phyloP scores from a whole-genome alignment of 2,797 vertebrate genomes.

The Neoniphon sammara region DNA sequence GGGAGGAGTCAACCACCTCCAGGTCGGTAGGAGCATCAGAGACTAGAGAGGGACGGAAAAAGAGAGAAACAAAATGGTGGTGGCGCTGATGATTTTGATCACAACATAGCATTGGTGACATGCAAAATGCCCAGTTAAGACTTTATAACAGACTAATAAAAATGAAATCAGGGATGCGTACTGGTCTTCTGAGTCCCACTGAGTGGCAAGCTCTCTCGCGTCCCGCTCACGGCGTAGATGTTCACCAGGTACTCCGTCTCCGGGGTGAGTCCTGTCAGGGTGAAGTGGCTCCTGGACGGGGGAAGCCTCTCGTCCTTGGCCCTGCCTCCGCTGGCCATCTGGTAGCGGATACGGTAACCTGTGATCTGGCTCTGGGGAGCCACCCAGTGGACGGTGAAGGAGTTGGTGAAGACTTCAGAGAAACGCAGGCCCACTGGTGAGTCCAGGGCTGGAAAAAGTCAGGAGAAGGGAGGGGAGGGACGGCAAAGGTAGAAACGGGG shows the following conservation, averaged over 20 bases:
- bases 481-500: too few relatives aligned
- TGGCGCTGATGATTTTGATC: too few relatives aligned
- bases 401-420: constrained; percentile 91
- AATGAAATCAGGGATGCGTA: constrained; percentile 66
- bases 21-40: constrained; percentile 95
- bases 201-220: constrained; percentile 88
- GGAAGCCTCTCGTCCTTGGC: constrained; percentile 93
- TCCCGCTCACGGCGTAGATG: constrained; percentile 86
- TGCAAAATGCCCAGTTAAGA: too few relatives aligned
- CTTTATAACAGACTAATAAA: neutral
- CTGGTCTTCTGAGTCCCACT: constrained; percentile 91
- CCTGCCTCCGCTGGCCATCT: constrained; percentile 83
- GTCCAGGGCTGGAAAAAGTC: constrained; percentile 86
- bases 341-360: constrained; percentile 89
- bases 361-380: constrained; percentile 88
- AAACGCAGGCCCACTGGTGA: constrained; percentile 90
- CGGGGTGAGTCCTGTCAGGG: constrained; percentile 89
- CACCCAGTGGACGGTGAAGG: constrained; percentile 94
- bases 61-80: neutral
- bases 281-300: constrained; percentile 92
- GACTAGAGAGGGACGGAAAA: constrained; percentile 77
- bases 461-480: neutral
- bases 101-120: neutral
- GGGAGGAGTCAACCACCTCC: constrained; percentile 86
- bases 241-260: constrained; percentile 92